Conservation (phyloP, 2,797 vertebrate species). For the Paguma larvata region DNA sequence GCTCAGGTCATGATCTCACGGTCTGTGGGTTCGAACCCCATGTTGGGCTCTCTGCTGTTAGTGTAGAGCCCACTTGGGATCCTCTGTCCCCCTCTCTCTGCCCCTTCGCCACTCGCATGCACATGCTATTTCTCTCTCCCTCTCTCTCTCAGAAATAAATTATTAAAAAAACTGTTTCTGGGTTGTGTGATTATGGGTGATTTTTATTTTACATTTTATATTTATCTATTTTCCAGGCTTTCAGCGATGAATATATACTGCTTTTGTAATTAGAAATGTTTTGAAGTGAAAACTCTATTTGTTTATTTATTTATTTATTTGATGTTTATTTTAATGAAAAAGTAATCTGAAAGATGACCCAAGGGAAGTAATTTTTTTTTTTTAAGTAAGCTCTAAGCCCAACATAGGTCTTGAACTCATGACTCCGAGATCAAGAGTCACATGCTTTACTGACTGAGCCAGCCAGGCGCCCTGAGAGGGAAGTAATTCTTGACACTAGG, state of each 20-base stretch:
- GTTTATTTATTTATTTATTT: not conserved
- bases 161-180: not conserved
- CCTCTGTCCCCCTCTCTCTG: too few species aligned
- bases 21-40: too few species aligned
- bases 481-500: conserved; percentile 12
- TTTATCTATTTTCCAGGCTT: not conserved
- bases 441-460: not conserved
- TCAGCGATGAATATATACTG: not conserved
- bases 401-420: not conserved
- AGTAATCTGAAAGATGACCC: not conserved
- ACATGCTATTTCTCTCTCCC: too few species aligned
- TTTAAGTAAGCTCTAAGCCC: not conserved
- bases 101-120: too few species aligned
- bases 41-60: too few species aligned
- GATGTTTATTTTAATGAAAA: conserved; percentile 43
- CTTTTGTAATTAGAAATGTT: conserved; percentile 3
- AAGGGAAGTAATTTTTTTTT: not conserved
- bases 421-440: not conserved
- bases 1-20: too few species aligned
- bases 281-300: conserved; percentile 17
- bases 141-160: too few species aligned
- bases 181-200: not conserved
- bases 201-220: not conserved
- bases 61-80: too few species aligned
- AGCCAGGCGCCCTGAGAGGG: not conserved